Base-by-base conservation (phyloP, 1,140 invertebrate species). In the Orchestia grillus region DNA sequence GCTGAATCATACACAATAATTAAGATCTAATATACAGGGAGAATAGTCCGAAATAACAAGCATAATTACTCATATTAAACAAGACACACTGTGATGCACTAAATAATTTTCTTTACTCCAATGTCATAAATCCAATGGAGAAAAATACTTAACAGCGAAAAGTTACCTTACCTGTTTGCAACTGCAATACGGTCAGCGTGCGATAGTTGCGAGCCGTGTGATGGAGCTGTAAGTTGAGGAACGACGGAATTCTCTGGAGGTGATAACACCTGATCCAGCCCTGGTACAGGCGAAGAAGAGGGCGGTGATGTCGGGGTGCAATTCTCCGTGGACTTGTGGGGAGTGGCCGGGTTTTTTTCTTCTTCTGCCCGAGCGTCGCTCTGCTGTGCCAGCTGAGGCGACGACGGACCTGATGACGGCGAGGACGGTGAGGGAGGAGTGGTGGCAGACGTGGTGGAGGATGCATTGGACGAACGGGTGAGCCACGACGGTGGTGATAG, bases 401-500 rank as follows among this genome's bases (percentile, higher is more conserved):
- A 96, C n/a, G 95, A 88, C 41, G 87, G 87, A 0, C 28, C 47
- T 0, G 95, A 95, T 43, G 95, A 95, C 3, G 95, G 87, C 28
- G 95, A 95, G 36, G 95, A 95, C 4, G 95, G 95, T 19, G 87
- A 88, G 43, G 95, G 95, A 44, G 95, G 95, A 40, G 92, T 94
- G 92, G 92, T 47, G 41, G 95, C 42, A 11, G 77, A 43, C 36
- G 95, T 47, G 41, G 8, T 47, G 40, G 45, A 90, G n/a, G 95
- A 96, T 11, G 95, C 44, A 23, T 42, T 47, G 43, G 87, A 91
- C n/a, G 95, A 96, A 40, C 96, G 96, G 3, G 96, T 96, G 77
- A 97, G 96, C 96, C 96, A 97, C 36, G 96, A 96, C 15, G 96
- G 96, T 28, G 96, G 96, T 53, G 96, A 97, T 45, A 97, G 47